Percentiles rank a stretch among this genome's conserved stretches.
Evolutionary conservation across 2,888 invertebrate genomes (phyloP).

Genomic region (Amiota minor): DNA sequence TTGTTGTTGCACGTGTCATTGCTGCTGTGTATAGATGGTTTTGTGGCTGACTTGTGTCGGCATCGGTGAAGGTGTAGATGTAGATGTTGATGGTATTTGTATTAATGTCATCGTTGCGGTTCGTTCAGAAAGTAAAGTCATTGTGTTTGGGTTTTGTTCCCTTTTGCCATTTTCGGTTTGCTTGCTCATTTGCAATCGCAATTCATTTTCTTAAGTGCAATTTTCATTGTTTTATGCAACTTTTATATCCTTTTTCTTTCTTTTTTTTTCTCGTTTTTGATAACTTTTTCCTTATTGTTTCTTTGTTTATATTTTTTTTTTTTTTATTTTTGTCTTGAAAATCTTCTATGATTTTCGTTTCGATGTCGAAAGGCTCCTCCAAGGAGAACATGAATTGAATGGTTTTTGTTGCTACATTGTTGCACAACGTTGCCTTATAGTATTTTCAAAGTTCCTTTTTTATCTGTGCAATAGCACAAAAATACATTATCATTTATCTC

Average conservation of each 20-base stretch:
- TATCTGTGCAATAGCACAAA: no score
- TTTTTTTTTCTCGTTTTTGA: slow-evolving; percentile 28
- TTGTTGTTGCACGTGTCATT: not conserved
- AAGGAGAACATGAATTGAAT: not conserved
- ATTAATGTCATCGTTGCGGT: not conserved
- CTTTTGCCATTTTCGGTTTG: slow-evolving; percentile 13
- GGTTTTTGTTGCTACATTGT: not conserved
- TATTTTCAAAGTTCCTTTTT: no score
- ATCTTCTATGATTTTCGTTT: slow-evolving; percentile 2
- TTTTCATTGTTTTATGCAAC: slow-evolving; percentile 60
- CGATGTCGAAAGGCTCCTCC: not conserved
- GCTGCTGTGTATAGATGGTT: not conserved
- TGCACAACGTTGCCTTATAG: not conserved
- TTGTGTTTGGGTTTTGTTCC: no score
- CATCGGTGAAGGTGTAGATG: not conserved
- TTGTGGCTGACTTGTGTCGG: not conserved
- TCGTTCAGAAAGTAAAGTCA: no score
- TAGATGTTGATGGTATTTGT: not conserved
- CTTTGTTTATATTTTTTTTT: slow-evolving; percentile 14
- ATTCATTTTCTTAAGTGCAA: slow-evolving; percentile 71
- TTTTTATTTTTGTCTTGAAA: not conserved
- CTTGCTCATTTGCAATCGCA: slow-evolving; percentile 65
- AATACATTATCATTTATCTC: no score
- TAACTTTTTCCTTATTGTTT: slow-evolving; percentile 26
- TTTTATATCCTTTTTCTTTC: slow-evolving; percentile 49